Base-by-base conservation (phyloP, 1,140 invertebrate species). In the Drosophila pseudoobscura region DNA sequence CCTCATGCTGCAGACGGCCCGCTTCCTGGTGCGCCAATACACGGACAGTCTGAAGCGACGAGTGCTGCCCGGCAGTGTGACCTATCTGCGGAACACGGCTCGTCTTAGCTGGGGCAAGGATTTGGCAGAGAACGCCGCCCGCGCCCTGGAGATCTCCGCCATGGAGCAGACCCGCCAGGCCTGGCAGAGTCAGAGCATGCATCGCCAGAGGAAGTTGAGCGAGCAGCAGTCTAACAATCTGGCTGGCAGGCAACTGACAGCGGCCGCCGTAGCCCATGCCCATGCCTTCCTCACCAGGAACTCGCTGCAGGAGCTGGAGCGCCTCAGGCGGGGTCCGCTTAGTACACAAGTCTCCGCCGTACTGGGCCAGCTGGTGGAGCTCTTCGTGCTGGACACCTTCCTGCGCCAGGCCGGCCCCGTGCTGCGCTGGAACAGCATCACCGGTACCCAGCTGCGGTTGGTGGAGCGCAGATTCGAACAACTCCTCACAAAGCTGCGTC, bases 1-100 rank as follows among this genome's bases (percentile, higher is more conserved):
- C 17, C 92, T 99, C 52, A 92, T 97, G 47, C 92, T 98, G 13
- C 98, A 99, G 93, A 97, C 96, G 2, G 97, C 97, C 1, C 94
- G 96, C 93, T 96, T 94, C 79, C 91, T 97, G 29, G 92, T 96
- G 13, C 96, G 96, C 91, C 61, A 87, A 35, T 78, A 76, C 41
- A 52, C 50, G 43, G 65, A 83, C 20, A 65, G 71, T 0, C 92
- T 93, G 15, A 96, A 94, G 93, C 94, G 94, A 61, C 93, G 94
- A 70, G 93, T 94, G 1, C 72, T 93, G 17, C 89, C 89, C 4
- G 6, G 24, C 13, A 89, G 73, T 17, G 78, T 91, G 90, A 92
- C 47, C 91, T 94, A 31, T 79, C 93, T 60, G 56, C 90, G 85
- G 3, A 54, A 76, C 20, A 55, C 60, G 0, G 1, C 68, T 5